Conservation (phyloP, 1,140 invertebrate genomes). For the Luehdorfia chinensis region DNA sequence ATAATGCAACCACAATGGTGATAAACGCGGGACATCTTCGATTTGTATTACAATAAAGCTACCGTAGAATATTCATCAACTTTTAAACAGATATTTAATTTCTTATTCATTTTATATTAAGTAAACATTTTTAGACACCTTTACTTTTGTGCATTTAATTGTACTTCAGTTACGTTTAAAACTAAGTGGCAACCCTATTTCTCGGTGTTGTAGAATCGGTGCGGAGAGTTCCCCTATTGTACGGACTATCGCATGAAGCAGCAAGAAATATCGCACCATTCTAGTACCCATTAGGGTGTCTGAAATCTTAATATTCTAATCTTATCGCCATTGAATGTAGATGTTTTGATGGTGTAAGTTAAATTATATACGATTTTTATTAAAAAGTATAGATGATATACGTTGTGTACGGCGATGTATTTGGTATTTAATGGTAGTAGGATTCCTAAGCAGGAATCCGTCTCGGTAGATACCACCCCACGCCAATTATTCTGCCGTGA, state of each 20-base stretch:
- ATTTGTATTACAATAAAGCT: background rate
- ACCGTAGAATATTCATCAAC: no score
- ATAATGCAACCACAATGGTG: background rate
- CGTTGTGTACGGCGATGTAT: slow-evolving; percentile 28
- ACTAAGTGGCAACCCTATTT: slow-evolving; percentile 7
- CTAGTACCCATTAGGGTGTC: slow-evolving; percentile 35
- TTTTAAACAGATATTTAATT: no score
- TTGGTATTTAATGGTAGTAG: no score
- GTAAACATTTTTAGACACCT: no score
- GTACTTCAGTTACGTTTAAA: no score
- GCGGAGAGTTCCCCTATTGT: slow-evolving; percentile 40
- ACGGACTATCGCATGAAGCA: slow-evolving; percentile 32
- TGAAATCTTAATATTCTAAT: slow-evolving; percentile 57
- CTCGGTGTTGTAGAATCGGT: slow-evolving; percentile 24
- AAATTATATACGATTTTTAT: slow-evolving; percentile 11
- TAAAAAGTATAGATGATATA: slow-evolving; percentile 5
- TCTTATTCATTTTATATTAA: no score
- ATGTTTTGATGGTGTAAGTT: slow-evolving; percentile 6
- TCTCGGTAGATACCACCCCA: no score
- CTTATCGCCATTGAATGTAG: slow-evolving; percentile 31
- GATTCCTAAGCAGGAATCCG: no score
- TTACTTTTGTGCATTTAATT: no score
- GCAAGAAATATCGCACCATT: slow-evolving; percentile 40
- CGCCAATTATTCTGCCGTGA: no score
- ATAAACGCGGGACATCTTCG: slow-evolving; percentile 1